Conservation (phyloP, 2,888 invertebrate species). For the Rhagophthalmus giganteus region DNA sequence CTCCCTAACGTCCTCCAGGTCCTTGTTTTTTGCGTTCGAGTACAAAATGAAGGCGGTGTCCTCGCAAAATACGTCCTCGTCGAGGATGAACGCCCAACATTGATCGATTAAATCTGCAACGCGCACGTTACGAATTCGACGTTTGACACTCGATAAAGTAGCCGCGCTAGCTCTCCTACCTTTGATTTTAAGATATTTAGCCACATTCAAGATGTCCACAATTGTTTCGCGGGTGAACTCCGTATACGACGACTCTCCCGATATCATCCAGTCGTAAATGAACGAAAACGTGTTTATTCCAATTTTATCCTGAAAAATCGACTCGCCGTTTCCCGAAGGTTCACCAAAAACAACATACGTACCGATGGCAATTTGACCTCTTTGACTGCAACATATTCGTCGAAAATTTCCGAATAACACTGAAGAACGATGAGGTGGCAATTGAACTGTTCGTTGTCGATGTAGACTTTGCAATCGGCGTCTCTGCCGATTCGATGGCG, state of each 20-base stretch:
- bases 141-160: too few species aligned
- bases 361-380: constrained; percentile 53
- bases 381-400: constrained; percentile 55
- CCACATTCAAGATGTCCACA: constrained; percentile 71
- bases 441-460: constrained; percentile 68
- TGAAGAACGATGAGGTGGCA: constrained; percentile 72
- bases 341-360: constrained; percentile 2
- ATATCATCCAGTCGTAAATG: constrained; percentile 83
- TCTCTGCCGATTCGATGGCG: too few species aligned
- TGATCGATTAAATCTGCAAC: constrained; percentile 70
- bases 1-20: constrained; percentile 66
- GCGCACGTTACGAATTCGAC: neutral
- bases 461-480: constrained; percentile 67
- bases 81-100: constrained; percentile 75
- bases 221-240: constrained; percentile 70
- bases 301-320: constrained; percentile 47
- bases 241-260: constrained; percentile 65
- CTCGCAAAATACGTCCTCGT: constrained; percentile 70
- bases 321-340: too few species aligned
- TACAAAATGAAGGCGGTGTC: constrained; percentile 73
- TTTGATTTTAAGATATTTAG: constrained; percentile 71
- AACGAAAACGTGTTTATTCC: constrained; percentile 66
- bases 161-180: too few species aligned
- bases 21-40: constrained; percentile 58
- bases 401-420: constrained; percentile 69